Conservation (phyloP, 2,888 invertebrate genomes). For the Cataglyphis cursor region DNA sequence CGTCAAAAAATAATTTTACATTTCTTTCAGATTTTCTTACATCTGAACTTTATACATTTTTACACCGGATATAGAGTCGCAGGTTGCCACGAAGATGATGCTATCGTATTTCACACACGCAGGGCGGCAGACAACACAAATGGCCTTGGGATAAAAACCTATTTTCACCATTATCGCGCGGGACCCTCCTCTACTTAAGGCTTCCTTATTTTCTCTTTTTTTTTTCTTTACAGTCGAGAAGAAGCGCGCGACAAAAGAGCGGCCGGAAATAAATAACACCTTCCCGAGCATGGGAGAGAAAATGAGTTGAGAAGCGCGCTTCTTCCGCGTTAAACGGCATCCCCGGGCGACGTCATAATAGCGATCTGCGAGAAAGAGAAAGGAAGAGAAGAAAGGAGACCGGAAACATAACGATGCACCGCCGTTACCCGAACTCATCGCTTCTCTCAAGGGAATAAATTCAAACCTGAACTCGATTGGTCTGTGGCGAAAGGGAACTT, state of each 20-base stretch:
- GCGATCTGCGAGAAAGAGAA: constrained; percentile 4
- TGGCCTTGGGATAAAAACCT: constrained; percentile 75
- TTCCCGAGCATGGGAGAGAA: constrained; percentile 25
- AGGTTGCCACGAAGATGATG: background rate
- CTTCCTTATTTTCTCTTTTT: background rate
- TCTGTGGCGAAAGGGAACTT: constrained; percentile 34
- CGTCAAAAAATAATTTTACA: background rate
- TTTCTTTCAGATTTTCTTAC: background rate
- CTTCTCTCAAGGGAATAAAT: constrained; percentile 27
- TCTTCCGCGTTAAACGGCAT: constrained; percentile 40
- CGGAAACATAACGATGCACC: constrained; percentile 31
- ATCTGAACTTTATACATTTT: background rate
- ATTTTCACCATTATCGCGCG: constrained; percentile 79
- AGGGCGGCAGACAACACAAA: background rate
- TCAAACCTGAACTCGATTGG: constrained; percentile 19
- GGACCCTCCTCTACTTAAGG: background rate
- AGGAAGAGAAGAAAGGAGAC: constrained; percentile 5
- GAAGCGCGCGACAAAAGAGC: constrained; percentile 40
- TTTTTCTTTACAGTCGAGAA: constrained; percentile 10
- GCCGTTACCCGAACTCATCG: constrained; percentile 28
- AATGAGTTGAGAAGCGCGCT: constrained; percentile 17
- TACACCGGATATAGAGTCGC: no score
- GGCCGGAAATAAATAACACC: constrained; percentile 4
- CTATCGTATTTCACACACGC: background rate
- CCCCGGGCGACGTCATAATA: constrained; percentile 21